Evolutionary conservation across 2,113 vertebrate genomes (phyloP).

Genomic region (Ceyx melanurus): DNA sequence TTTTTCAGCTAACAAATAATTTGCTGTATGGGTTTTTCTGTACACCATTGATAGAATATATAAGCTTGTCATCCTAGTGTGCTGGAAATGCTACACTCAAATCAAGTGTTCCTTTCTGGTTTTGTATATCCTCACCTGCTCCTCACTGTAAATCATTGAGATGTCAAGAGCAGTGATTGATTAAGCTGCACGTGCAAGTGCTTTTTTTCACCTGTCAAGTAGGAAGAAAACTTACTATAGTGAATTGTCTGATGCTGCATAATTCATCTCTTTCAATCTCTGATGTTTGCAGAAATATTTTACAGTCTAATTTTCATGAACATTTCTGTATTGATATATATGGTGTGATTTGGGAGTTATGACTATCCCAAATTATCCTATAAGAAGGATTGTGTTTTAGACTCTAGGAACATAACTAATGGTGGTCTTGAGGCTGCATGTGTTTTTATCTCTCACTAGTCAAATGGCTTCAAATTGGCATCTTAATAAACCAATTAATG

Average conservation of each 20-base stretch:
- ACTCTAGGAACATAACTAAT: neutral
- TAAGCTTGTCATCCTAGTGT: slow-evolving; percentile 84
- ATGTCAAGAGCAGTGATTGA: slow-evolving; percentile 89
- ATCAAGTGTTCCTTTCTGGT: slow-evolving; percentile 81
- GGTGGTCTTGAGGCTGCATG: rapidly evolving
- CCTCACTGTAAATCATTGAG: slow-evolving; percentile 90
- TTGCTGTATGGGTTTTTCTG: slow-evolving; percentile 58
- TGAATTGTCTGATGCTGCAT: slow-evolving; percentile 67
- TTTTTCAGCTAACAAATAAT: slow-evolving; percentile 67
- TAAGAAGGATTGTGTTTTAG: neutral
- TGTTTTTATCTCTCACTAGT: neutral
- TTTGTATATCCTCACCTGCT: slow-evolving; percentile 95
- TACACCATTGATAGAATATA: slow-evolving; percentile 79
- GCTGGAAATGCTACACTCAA: slow-evolving; percentile 77
- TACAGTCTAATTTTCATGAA: slow-evolving; percentile 50
- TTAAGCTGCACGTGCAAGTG: slow-evolving; percentile 90
- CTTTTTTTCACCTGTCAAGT: slow-evolving; percentile 89
- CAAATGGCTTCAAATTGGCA: neutral
- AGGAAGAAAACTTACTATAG: slow-evolving; percentile 71
- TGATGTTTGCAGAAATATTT: slow-evolving; percentile 62
- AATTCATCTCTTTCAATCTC: slow-evolving; percentile 58
- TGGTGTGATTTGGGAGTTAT: neutral
- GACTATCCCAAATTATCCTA: neutral
- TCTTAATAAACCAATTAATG: slow-evolving; percentile 16
- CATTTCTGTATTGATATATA: neutral